phyloP scores from a whole-genome alignment of 2,797 vertebrate species.

The Betta splendens region DNA sequence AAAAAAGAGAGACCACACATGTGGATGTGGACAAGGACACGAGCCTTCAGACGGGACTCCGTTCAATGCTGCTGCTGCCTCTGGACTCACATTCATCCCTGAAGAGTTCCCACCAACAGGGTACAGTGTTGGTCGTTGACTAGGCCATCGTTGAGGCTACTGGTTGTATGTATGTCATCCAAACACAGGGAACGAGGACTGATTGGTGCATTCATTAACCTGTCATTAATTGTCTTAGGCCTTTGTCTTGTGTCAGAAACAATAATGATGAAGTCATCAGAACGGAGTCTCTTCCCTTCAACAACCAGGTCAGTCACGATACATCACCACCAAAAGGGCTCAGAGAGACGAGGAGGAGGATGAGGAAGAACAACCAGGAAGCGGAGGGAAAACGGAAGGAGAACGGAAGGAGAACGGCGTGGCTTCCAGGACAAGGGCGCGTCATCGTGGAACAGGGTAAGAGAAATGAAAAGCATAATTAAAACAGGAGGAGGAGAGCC shows the following conservation, averaged over 20 bases:
- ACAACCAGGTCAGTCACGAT: slow-evolving; percentile 62
- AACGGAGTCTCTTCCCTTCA: slow-evolving; percentile 37
- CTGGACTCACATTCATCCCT: slow-evolving; percentile 48
- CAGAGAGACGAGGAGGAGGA: slow-evolving; percentile 17
- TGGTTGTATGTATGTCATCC: no score
- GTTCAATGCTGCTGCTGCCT: slow-evolving; percentile 51
- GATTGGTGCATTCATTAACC: no score
- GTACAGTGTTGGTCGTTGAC: no score
- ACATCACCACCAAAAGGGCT: slow-evolving; percentile 52
- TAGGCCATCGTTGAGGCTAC: no score
- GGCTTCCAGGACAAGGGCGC: slow-evolving; percentile 23
- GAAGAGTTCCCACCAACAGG: slow-evolving; percentile 47
- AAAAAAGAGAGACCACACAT: slow-evolving; percentile 4
- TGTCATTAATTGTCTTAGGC: no score
- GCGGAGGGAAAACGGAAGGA: slow-evolving; percentile 26
- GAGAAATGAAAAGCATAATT: slow-evolving; percentile 46
- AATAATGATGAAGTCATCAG: no score
- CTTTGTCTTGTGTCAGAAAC: no score
- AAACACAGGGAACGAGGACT: no score
- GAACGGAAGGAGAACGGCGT: slow-evolving; percentile 9
- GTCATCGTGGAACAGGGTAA: slow-evolving; percentile 8
- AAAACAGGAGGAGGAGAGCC: slow-evolving; percentile 50
- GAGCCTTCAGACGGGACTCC: slow-evolving; percentile 49
- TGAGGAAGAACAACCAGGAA: slow-evolving; percentile 13
- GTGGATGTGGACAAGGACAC: slow-evolving; percentile 29